These are phyloP conservation scores for Connochaetes taurinus DNA, from an alignment of 2,113 vertebrate species.

Conservation along the genomic window DNA sequence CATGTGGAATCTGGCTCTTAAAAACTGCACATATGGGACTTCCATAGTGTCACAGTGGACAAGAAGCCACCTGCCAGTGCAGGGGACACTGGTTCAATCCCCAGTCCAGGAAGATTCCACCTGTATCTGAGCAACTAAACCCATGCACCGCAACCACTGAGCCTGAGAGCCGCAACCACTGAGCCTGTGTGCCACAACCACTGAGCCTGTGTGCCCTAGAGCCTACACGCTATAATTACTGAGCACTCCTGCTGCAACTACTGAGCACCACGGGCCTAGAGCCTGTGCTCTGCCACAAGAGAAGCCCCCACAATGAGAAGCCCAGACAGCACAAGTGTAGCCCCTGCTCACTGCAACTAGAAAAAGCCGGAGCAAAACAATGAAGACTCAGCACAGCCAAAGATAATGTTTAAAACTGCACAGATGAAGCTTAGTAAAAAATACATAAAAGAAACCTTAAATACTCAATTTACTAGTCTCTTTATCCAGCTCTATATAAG, in stretches of 20 bases:
- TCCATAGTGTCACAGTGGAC: background rate
- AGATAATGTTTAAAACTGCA: background rate
- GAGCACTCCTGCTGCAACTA: background rate
- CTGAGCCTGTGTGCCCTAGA: background rate
- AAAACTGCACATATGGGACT: background rate
- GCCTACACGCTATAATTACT: background rate
- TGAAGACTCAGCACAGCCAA: background rate
- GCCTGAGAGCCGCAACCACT: background rate
- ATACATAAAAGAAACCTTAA: background rate
- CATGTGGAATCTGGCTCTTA: background rate
- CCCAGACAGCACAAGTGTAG: background rate
- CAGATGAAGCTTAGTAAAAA: background rate
- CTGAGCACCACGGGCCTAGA: background rate
- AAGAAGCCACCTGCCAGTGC: background rate
- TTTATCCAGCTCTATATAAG: background rate
- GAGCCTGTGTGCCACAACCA: background rate
- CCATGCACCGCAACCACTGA: rapidly evolving
- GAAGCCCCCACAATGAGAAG: background rate
- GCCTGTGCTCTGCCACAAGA: background rate
- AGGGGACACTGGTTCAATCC: background rate
- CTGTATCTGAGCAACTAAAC: background rate
- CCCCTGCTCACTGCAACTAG: background rate
- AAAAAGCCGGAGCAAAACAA: background rate
- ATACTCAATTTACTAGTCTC: background rate
- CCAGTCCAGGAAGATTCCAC: background rate